Base-by-base conservation (phyloP, 2,888 invertebrate species). In the Synanthedon andrenaeformis region DNA sequence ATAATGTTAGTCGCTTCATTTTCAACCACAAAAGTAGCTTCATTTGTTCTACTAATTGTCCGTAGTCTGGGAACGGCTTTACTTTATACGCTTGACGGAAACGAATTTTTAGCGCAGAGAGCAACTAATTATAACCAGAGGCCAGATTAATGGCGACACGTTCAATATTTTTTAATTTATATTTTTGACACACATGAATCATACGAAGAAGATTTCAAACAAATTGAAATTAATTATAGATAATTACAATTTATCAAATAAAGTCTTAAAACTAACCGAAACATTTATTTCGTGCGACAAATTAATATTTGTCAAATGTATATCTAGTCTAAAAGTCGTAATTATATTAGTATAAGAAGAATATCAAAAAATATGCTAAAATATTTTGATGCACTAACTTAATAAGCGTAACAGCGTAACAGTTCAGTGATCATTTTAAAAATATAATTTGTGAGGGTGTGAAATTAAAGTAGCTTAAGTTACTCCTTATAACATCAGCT, bases 31-130 rank as follows among this genome's bases (percentile, higher is more conserved):
- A 35, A 35, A 35, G 5, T 5, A 1, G 1, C 23, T 23, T 23
- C 35, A 35, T 35, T 23, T 35, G 35, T 35, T 35, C 35, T 10
- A 35, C 35, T 35, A 35, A 35, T 35, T 35, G 35, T 35, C 35
- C 0, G 35, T 35, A 2, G 35, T 35, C 35, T 35, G 35, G 35
- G 35, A 35, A 35, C 10, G 42, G 14, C 53, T 49, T 42, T 49
- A 49, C 23, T 14, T 49, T 49, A 6, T 45, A 45, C n/a, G 17
- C 49, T 49, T 49, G 52, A 57, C 54, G 57, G 58, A 61, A 59
- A 61, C 59, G 52, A 59, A 51, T 63, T 64, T 60, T 59, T 64
- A 65, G 62, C 59, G 62, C 63, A 63, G 58, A 62, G 52, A 55
- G 49, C 51, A 54, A 53, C 55, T 53, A 56, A 56, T 56, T 56